Evolutionary conservation across 1,140 invertebrate species (phyloP), one percentile per base, ranked within the genome.

Genomic region (Papilio aristodemus): DNA sequence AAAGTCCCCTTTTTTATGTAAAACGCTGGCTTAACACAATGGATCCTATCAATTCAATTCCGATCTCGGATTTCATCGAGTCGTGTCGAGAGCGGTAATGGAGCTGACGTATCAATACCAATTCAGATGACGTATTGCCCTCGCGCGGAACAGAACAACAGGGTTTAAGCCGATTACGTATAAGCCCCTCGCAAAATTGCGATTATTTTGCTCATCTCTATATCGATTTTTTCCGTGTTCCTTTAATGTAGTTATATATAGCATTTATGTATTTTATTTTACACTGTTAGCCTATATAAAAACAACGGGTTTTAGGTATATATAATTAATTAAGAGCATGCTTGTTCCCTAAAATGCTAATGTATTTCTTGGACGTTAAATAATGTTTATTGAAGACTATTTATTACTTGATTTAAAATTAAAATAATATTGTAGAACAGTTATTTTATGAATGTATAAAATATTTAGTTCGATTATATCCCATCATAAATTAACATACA

Each of bases 91-190:
- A 46, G 59, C 73, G 72, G 73, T 68, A 70, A 63, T 75, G 76
- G 76, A 69, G 71, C 70, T 73, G 76, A 75, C 79, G 79, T 79
- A 79, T 79, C 79, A 79, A 81, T 81, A 79, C 79, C 77, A 81
- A 76, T 81, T 75, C 72, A 74, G 69, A 70, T 79, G 77, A 81
- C 76, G 74, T 74, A 75, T 76, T 74, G 67, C 74, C 72, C 77
- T 73, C 69, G 68, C 14, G 38, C 13, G 9, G 14, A 36, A 32
- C 39, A 66, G 41, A 66, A 64, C 59, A 59, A 59, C 32, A 62
- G 59, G 36, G 10, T 36, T 62, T 17, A 37, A 38, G 36, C 59
- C 59, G 59, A 62, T 62, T 62, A 62, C 59, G 59, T 14, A 37
- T 59, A 59, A 59, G 14, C 32, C 32, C 59, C 59, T 62, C 10